Evolutionary conservation across 2,797 vertebrate genomes (phyloP), one percentile per base, ranked within the genome.

Genomic region (Chiloscyllium punctatum): DNA sequence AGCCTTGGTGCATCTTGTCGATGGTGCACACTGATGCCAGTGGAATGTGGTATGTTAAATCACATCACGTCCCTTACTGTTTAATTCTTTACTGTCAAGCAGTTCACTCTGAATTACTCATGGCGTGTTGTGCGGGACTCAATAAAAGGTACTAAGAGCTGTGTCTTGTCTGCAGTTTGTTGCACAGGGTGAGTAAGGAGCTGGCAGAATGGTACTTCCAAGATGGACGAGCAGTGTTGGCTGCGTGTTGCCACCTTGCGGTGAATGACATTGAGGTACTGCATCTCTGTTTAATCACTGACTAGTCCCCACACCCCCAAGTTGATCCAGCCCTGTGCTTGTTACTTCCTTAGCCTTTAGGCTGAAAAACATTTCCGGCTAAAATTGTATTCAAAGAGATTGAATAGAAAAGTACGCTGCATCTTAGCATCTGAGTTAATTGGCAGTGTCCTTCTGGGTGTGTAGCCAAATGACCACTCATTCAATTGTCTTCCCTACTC

Each of bases 141-240:
- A 69, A n/a, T 91, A 21, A 33, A 7, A 16, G n/a, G 33, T n/a
- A 53, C 25, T 51, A 48, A 95, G 4, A 94, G 8, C 48, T 74
- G 25, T 95, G 71, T 57, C 5, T 96, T 18, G 96, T 96, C 96
- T 96, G 86, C 96, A 99, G 99, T 96, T 98, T 99, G 25, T 97
- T 99, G 68, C 98, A 98, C 57, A 96, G 97, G 0, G 98, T 99
- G 77, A 99, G 98, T 96, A 94, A 97, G 96, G 98, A 99, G 51
- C 97, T 99, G n/a, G 98, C 99, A 0, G 98, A 99, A 96, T 99
- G 98, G 98, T 98, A 99, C 97, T 99, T 99, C 96, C 98, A 98
- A 97, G 98, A 99, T 2, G 99, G 99, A 0, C 97, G 96, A 92
- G 98, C 98, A 3, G 98, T 99, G 0, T 97, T 99, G 71, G 98